Evolutionary conservation across 2,113 vertebrate genomes (phyloP).

Genomic region (Crocuta crocuta): DNA sequence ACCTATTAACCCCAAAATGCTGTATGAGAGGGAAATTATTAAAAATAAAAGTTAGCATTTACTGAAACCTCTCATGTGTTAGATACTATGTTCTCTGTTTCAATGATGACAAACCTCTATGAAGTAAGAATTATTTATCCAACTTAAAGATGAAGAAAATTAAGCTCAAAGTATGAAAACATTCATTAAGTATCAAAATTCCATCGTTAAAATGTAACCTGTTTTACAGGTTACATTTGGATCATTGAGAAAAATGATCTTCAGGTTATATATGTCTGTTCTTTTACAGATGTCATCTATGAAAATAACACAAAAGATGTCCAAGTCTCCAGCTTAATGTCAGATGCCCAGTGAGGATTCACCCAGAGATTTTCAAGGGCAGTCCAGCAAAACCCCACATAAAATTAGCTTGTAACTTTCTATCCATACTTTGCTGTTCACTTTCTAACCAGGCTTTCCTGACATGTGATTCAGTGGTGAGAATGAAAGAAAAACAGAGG

Average conservation of each 20-base stretch:
- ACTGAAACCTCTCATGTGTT: background rate
- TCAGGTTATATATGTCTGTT: background rate
- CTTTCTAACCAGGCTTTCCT: background rate
- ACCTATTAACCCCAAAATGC: background rate
- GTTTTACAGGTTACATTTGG: no score
- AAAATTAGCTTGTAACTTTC: slow-evolving; percentile 14
- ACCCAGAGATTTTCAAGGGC: background rate
- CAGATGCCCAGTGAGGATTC: background rate
- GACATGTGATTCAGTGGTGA: slow-evolving; percentile 15
- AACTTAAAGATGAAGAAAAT: slow-evolving; percentile 48
- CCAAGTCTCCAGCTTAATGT: background rate
- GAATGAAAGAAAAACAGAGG: slow-evolving; percentile 52
- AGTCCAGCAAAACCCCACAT: background rate
- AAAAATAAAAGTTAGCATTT: background rate
- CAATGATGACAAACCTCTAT: background rate
- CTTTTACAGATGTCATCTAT: background rate
- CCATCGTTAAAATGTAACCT: background rate
- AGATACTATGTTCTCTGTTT: background rate
- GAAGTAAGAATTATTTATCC: background rate
- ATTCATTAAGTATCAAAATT: background rate
- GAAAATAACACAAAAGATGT: background rate
- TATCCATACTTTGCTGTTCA: background rate
- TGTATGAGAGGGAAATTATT: background rate
- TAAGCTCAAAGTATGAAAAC: background rate
- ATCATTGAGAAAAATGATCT: slow-evolving; percentile 23